Conservation (phyloP, 1,140 invertebrate genomes). For the Halotydeus destructor region DNA sequence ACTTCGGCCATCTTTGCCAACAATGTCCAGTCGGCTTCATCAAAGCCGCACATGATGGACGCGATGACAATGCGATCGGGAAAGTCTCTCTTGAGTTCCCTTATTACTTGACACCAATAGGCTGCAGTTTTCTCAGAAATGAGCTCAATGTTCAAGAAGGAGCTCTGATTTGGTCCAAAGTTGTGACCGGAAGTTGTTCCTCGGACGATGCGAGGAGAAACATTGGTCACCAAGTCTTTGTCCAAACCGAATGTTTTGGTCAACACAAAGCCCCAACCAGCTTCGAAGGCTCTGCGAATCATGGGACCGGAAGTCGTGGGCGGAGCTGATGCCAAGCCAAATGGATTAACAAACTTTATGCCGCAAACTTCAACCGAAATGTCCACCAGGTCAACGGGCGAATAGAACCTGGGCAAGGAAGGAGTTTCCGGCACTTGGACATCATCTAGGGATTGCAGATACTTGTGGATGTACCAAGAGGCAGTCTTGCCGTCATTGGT, state of each 20-base stretch:
- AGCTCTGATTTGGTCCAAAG: conserved; percentile 79
- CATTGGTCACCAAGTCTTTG: conserved; percentile 90
- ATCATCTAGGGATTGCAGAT: conserved; percentile 29
- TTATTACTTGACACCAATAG: conserved; percentile 77
- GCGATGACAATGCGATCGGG: conserved; percentile 80
- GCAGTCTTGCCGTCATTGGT: conserved; percentile 96
- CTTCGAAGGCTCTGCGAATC: conserved; percentile 80
- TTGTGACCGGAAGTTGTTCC: conserved; percentile 74
- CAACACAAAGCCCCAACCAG: conserved; percentile 87
- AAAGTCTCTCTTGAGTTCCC: conserved; percentile 76
- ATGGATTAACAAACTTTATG: conserved; percentile 83
- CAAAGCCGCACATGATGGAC: conserved; percentile 86
- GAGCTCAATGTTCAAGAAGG: conserved; percentile 92
- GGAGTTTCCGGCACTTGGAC: background rate
- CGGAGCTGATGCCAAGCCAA: conserved; percentile 87
- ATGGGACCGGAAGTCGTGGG: conserved; percentile 82
- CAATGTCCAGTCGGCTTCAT: conserved; percentile 66
- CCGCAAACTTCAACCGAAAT: conserved; percentile 77
- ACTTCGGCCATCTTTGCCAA: conserved; percentile 50
- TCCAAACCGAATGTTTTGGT: conserved; percentile 90
- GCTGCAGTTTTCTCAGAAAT: conserved; percentile 87
- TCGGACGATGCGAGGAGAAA: conserved; percentile 82
- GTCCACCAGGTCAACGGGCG: conserved; percentile 80
- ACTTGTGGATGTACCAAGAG: conserved; percentile 84
- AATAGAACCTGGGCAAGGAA: conserved; percentile 65